Percentiles rank a stretch among this genome's conserved stretches.
Conservation (phyloP, 2,888 invertebrate genomes). For the Acholoe squamosa region DNA sequence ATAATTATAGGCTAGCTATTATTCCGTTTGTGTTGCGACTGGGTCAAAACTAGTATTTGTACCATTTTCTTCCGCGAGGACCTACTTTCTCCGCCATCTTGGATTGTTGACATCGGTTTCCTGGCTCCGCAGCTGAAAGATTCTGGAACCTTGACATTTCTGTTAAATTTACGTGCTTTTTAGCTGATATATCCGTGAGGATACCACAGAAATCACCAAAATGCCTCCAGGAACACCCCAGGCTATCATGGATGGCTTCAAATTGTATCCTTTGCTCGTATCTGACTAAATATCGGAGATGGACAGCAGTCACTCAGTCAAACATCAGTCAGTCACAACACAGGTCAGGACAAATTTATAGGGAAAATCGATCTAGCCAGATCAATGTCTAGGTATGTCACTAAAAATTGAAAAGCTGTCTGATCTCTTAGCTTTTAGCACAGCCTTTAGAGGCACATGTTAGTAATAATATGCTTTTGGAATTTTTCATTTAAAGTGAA, state of each 20-base stretch:
- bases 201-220: constrained; percentile 15
- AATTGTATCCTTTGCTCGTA: constrained; percentile 69
- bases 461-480: no score
- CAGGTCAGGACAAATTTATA: no score
- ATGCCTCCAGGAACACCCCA: constrained; percentile 66
- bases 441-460: no score
- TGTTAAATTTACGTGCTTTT: background rate
- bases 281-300: background rate
- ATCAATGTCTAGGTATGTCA: no score
- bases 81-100: constrained; percentile 65
- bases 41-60: constrained; percentile 13
- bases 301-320: background rate
- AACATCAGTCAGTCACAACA: no score
- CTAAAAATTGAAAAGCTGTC: no score
- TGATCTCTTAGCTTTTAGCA: no score
- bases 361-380: no score
- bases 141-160: background rate
- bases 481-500: no score
- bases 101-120: constrained; percentile 67
- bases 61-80: background rate
- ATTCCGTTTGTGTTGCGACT: no score
- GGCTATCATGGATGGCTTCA: constrained; percentile 70
- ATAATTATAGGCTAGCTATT: no score
- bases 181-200: background rate
- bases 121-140: background rate